Evolutionary conservation across 2,888 invertebrate genomes (phyloP).

Genomic region (Rotaria magnacalcarata): DNA sequence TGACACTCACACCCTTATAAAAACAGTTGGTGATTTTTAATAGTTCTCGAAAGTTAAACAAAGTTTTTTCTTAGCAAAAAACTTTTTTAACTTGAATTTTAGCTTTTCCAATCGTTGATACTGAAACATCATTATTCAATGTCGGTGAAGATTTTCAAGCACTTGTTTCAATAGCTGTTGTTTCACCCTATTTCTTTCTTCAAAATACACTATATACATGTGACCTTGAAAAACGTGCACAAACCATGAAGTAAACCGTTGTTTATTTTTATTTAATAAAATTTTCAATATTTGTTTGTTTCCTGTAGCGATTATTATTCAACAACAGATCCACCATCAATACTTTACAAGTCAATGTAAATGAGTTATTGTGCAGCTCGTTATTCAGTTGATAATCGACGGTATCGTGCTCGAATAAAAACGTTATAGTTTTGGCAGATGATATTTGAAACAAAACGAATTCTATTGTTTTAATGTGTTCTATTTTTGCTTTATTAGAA

Average conservation of each 20-base stretch:
- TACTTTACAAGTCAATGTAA: not conserved
- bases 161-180: constrained; percentile 11
- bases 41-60: no score
- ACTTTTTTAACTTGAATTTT: no score
- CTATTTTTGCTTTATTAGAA: no score
- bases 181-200: constrained; percentile 15
- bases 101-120: no score
- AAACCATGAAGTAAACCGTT: constrained; percentile 17
- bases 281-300: no score
- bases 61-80: no score
- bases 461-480: no score
- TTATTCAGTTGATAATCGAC: constrained; percentile 23
- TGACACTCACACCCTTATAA: no score
- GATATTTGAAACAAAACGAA: no score
- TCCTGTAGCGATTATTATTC: not conserved
- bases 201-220: not conserved
- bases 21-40: no score
- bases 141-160: constrained; percentile 24
- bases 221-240: not conserved
- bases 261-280: not conserved
- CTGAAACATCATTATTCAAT: not conserved
- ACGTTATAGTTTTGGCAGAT: constrained; percentile 14
- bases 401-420: constrained; percentile 31
- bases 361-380: constrained; percentile 25
- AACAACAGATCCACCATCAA: not conserved